Evolutionary conservation across 2,888 invertebrate species (phyloP).

Genomic region (Trichopria drosophilae): DNA sequence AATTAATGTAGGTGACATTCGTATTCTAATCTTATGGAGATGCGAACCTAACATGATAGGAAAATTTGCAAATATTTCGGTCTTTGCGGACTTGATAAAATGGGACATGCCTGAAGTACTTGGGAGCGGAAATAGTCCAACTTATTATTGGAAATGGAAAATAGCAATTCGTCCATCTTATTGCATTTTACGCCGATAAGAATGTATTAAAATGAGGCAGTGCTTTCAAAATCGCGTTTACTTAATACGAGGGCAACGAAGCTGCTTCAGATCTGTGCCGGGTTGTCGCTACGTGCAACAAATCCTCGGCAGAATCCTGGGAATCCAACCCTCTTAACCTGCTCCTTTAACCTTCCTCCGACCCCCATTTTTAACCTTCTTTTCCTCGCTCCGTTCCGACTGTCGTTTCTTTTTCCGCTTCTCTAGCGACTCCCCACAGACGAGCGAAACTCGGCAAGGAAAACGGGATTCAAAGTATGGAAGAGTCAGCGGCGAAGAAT

Average conservation of each 20-base stretch:
- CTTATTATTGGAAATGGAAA: too few species aligned
- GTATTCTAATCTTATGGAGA: too few species aligned
- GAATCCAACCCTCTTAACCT: constrained; percentile 46
- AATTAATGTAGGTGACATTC: too few species aligned
- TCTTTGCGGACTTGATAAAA: constrained; percentile 29
- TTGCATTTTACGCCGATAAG: too few species aligned
- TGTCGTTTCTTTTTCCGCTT: constrained; percentile 15
- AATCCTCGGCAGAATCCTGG: constrained; percentile 54
- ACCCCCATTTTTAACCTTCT: constrained; percentile 17
- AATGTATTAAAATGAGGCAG: too few species aligned
- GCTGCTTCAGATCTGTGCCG: too few species aligned
- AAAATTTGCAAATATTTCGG: too few species aligned
- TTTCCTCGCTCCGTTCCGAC: constrained; percentile 20
- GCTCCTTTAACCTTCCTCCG: constrained; percentile 23
- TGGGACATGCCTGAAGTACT: constrained; percentile 17
- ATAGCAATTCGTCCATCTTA: too few species aligned
- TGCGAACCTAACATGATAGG: too few species aligned
- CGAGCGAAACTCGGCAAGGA: constrained; percentile 30
- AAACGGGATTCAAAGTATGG: constrained; percentile 35
- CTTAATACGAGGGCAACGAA: too few species aligned
- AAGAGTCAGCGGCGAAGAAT: constrained; percentile 30
- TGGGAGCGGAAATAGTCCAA: constrained; percentile 23
- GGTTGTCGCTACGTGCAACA: constrained; percentile 55
- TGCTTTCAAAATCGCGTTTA: too few species aligned
- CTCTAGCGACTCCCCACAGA: constrained; percentile 5